A percentile compares a stretch with the other conserved stretches of the same genome.
These are phyloP conservation scores for Oxyruncus cristatus DNA, from an alignment of 2,113 vertebrate species.

Conservation along the genomic window DNA sequence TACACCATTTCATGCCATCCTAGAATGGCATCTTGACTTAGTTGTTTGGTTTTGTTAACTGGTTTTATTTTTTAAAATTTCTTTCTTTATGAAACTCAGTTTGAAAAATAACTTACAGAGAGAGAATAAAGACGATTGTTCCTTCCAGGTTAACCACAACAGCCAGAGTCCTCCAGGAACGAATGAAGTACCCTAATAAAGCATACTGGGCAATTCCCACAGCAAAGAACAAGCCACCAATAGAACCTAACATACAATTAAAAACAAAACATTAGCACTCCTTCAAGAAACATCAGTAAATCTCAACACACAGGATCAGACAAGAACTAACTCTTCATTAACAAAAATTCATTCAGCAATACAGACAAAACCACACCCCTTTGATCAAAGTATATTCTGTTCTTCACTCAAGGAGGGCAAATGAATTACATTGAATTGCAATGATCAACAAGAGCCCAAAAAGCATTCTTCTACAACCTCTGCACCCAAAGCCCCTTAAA, in stretches of 20 bases:
- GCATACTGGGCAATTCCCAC: conserved; percentile 81
- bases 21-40: neutral
- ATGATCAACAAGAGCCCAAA: neutral
- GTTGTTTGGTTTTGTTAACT: neutral
- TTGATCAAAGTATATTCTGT: neutral
- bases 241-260: conserved; percentile 69
- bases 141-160: conserved; percentile 80
- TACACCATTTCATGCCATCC: neutral
- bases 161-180: conserved; percentile 79
- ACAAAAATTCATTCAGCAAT: neutral
- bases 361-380: neutral
- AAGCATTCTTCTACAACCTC: neutral
- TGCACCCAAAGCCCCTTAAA: neutral
- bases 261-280: conserved; percentile 19
- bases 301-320: neutral
- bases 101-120: conserved; percentile 75
- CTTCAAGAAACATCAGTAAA: neutral
- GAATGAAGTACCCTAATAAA: conserved; percentile 79
- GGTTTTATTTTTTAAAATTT: neutral
- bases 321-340: neutral
- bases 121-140: conserved; percentile 73
- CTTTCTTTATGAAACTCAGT: neutral
- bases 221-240: conserved; percentile 80
- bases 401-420: neutral
- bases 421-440: neutral